Conservation (phyloP, 1,140 invertebrate genomes). For the Drosophila ercepeae region DNA sequence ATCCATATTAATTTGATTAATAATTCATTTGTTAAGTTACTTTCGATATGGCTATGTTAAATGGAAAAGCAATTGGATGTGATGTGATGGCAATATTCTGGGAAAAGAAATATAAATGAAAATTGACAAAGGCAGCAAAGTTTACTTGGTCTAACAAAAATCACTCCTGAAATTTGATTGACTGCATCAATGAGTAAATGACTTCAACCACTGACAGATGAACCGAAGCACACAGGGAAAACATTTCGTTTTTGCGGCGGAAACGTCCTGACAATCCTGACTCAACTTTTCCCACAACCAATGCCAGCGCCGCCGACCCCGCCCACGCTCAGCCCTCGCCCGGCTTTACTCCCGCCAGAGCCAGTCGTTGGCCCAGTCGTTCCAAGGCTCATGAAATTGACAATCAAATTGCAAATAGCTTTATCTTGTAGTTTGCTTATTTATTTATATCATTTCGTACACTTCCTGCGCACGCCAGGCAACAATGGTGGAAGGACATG, state of each 20-base stretch:
- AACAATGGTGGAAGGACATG: slow-evolving; percentile 50
- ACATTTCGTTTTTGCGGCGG: slow-evolving; percentile 66
- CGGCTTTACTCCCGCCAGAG: neutral
- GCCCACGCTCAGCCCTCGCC: neutral
- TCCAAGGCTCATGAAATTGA: slow-evolving; percentile 70
- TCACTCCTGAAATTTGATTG: slow-evolving; percentile 80
- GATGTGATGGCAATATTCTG: slow-evolving; percentile 1
- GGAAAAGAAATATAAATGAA: slow-evolving; percentile 68
- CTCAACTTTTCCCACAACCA: slow-evolving; percentile 29
- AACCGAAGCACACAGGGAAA: slow-evolving; percentile 27
- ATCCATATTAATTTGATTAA: neutral
- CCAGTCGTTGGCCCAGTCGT: neutral
- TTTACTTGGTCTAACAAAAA: slow-evolving; percentile 65
- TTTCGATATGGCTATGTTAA: neutral
- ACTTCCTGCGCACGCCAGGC: slow-evolving; percentile 67
- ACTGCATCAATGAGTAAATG: slow-evolving; percentile 76
- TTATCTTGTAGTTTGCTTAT: slow-evolving; percentile 81
- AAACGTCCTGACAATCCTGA: slow-evolving; percentile 61
- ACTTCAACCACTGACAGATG: slow-evolving; percentile 63
- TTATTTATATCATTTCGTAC: slow-evolving; percentile 81
- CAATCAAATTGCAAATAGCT: slow-evolving; percentile 82
- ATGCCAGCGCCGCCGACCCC: neutral
- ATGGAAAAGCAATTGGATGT: neutral
- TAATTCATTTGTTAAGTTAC: neutral
- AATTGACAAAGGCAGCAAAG: slow-evolving; percentile 64